Conservation (phyloP, 2,888 invertebrate species). For the Coelopa pilipes region DNA sequence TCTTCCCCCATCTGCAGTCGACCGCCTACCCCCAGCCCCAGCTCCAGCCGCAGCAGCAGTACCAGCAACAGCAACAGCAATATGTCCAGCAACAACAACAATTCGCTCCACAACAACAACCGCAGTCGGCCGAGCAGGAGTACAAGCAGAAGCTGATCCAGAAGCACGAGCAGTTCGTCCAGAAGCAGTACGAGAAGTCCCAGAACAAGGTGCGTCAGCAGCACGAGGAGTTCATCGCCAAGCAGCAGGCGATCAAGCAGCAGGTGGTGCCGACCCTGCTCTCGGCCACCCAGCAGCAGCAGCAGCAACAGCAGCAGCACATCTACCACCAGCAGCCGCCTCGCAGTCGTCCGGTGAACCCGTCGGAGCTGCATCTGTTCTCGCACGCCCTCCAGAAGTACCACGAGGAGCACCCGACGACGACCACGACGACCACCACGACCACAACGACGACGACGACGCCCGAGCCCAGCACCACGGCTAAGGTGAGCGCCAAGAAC, state of each 20-base stretch:
- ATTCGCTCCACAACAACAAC: constrained; percentile 43
- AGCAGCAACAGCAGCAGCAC: constrained; percentile 47
- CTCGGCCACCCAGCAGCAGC: constrained; percentile 50
- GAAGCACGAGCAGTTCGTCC: constrained; percentile 80
- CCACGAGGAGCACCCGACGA: constrained; percentile 76
- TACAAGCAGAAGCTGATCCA: constrained; percentile 79
- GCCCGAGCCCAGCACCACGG: constrained; percentile 65
- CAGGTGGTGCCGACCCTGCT: constrained; percentile 61
- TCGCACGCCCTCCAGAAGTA: constrained; percentile 75
- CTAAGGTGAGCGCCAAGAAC: constrained; percentile 69
- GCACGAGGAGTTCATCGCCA: constrained; percentile 76
- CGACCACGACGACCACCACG: constrained; percentile 76
- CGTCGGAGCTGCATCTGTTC: constrained; percentile 74
- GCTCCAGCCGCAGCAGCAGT: constrained; percentile 51
- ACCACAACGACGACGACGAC: constrained; percentile 71
- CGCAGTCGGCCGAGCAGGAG: constrained; percentile 69
- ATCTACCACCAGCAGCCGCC: constrained; percentile 39
- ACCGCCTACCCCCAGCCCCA: constrained; percentile 51
- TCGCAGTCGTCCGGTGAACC: constrained; percentile 66
- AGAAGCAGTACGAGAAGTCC: constrained; percentile 82
- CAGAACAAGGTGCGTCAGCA: constrained; percentile 80
- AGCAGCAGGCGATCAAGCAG: constrained; percentile 75
- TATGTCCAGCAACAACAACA: constrained; percentile 43
- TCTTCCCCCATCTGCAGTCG: constrained; percentile 54
- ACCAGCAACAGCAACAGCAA: constrained; percentile 41